Percentiles rank a stretch among this genome's conserved stretches.
Evolutionary conservation across 2,797 vertebrate genomes (phyloP).

Genomic region (Myiotriccus ornatus): DNA sequence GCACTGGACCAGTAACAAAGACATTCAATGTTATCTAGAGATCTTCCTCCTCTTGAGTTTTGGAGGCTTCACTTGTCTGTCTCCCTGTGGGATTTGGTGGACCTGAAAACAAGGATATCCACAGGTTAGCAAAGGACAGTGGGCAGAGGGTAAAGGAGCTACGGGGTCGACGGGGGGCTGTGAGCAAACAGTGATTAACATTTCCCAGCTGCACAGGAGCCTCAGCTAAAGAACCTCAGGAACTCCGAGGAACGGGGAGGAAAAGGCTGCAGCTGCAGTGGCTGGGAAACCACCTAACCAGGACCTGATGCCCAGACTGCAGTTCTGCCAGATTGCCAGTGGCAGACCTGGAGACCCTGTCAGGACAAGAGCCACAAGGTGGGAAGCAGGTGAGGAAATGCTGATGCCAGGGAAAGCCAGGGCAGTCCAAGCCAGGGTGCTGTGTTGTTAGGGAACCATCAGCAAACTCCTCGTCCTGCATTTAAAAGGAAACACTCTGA

Average conservation of each 20-base stretch:
- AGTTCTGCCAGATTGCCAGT: accelerated
- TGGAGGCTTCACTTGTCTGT: conserved; percentile 94
- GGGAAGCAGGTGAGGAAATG: not conserved
- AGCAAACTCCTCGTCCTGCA: not conserved
- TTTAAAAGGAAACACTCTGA: not conserved
- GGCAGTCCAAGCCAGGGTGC: not conserved
- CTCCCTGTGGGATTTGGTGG: conserved; percentile 90
- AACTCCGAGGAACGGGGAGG: accelerated
- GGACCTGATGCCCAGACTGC: not conserved
- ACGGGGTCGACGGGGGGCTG: not conserved
- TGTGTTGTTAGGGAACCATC: not conserved
- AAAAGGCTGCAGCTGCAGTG: accelerated
- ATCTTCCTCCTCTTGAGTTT: conserved; percentile 99
- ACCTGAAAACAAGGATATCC: conserved; percentile 71
- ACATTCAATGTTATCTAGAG: conserved; percentile 99
- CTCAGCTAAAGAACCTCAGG: accelerated
- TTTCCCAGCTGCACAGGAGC: accelerated
- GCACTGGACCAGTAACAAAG: conserved; percentile 74
- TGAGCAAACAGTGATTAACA: accelerated
- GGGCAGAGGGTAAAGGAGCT: not conserved
- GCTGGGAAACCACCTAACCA: accelerated
- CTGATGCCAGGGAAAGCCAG: accelerated
- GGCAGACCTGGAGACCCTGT: not conserved
- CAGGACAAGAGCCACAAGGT: accelerated
- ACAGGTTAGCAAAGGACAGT: not conserved